Percentiles rank a stretch among this genome's conserved stretches.
phyloP scores from a whole-genome alignment of 2,888 invertebrate genomes.

The Ochropleura plecta region DNA sequence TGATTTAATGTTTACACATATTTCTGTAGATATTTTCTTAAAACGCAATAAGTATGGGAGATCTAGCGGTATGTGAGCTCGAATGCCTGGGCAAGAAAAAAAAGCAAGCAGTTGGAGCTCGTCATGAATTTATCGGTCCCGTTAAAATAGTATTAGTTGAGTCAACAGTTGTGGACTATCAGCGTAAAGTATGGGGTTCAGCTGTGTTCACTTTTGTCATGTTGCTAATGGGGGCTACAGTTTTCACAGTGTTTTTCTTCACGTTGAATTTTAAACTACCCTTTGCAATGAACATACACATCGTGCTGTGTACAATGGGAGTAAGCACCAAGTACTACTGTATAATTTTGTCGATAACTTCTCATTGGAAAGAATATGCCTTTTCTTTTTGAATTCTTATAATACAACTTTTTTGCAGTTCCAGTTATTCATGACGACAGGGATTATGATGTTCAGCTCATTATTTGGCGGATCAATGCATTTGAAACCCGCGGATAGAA shows the following conservation, averaged over 20 bases:
- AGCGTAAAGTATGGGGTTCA: constrained; percentile 65
- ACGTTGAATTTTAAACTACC: constrained; percentile 66
- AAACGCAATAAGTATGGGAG: constrained; percentile 22
- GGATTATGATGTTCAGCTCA: constrained; percentile 54
- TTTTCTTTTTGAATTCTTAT: neutral
- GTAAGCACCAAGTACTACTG: constrained; percentile 67
- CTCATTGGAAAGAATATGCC: no score
- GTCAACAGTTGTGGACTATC: constrained; percentile 66
- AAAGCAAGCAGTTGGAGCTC: neutral
- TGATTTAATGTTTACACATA: constrained; percentile 8
- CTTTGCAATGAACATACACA: constrained; percentile 68
- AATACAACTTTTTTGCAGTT: constrained; percentile 42
- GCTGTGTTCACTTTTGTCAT: constrained; percentile 71
- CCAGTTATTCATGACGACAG: constrained; percentile 53
- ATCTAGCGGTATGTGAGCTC: constrained; percentile 69
- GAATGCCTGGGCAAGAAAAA: constrained; percentile 67
- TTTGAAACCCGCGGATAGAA: constrained; percentile 23
- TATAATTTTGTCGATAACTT: neutral
- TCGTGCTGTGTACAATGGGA: constrained; percentile 76
- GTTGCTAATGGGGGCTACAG: constrained; percentile 72
- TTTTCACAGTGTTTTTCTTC: constrained; percentile 70
- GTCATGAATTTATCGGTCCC: constrained; percentile 77
- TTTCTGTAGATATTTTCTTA: neutral
- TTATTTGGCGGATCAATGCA: constrained; percentile 55
- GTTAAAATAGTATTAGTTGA: constrained; percentile 81